Base-by-base conservation (phyloP, 2,113 vertebrate species). In the Chelonoidis abingdonii region DNA sequence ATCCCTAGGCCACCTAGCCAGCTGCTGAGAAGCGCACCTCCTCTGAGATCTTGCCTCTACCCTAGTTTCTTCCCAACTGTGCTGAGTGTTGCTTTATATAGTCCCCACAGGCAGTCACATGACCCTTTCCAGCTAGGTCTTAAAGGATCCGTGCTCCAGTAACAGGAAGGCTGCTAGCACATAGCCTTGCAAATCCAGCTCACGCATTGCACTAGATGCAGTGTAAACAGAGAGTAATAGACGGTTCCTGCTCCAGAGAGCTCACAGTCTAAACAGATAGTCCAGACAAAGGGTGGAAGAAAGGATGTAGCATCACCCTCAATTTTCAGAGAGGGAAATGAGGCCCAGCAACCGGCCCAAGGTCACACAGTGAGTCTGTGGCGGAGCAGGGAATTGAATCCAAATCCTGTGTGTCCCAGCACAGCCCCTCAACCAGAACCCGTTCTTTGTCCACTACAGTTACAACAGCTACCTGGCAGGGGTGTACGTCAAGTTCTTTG, bases 341-440 rank as follows among this genome's bases (percentile, higher is more conserved):
- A 0, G 44, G 0, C 54, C 75, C n/a, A 3, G 86, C 3, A 4
- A 78, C 44, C 76, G 54, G 53, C 85, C 87, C 0, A 0, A 80
- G 84, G 49, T 80, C 49, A 82, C 83, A 78, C 69, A 24, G 41
- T 1, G 1, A 79, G 31, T 21, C 84, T 29, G 38, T 29, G 12
- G 56, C 0, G 0, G 38, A 44, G 35, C 83, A 47, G 62, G 87
- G 84, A 78, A 22, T 25, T 38, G 12, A 31, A 2, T 22, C 14
- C 29, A 89, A 11, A 1, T 75, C 62, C 16, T 6, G 6, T 65
- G 31, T 7, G 31, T 9, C 16, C 31, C 92, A 44, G 72, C 3
- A 89, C 62, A 75, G 38, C 0, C 0, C 19, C 47, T 78, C 38
- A 19, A 72, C n/a, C 53, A 56, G 35, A 14, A 0, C 59, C 1